Evolutionary conservation across 1,140 invertebrate species (phyloP), one percentile per base, ranked within the genome.

Genomic region (Arion vulgaris): DNA sequence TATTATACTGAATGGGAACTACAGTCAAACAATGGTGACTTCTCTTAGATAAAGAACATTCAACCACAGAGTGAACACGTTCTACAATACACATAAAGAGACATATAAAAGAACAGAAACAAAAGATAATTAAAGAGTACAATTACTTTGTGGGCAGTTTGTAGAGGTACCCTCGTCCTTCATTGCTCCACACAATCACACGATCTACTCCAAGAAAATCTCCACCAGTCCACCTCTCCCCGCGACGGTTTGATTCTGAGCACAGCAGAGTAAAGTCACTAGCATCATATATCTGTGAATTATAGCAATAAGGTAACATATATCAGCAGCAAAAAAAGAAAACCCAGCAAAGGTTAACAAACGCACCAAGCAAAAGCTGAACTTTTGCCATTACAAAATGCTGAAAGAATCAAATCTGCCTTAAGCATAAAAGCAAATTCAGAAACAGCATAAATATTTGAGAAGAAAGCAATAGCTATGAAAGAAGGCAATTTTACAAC

Each of bases 241-340:
- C 95, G 38, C 95, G 93, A 0, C 96, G 96, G 36, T 96, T 95
- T 17, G 93, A 89, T 51, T 97, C 96, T 0, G 96, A 97, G 91
- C 97, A 98, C 0, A 99, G 93, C 17, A 98, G 95, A 26, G 97
- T 98, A 91, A 99, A 99, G 93, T 99, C 98, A 73, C 97, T 95
- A 62, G 96, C 95, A 93, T 97, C 96, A 89, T 95, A 96, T 84
- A 96, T 95, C 97, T 98, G 88, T n/a, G 88, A 86, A 87, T 77
- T 79, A 77, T 84, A 68, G 26, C 11, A 39, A 49, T 73, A 23
- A 57, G 51, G 26, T 15, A 26, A 26, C 19, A 57, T 23, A 11
- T 57, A 23, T 57, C 51, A 57, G 4, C 51, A 11, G 2, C 51
- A 17, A 57, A 17, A 57, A 2, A 57, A 57, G 51, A 5, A 45